Percentiles rank a stretch among this genome's conserved stretches.
phyloP scores from a whole-genome alignment of 1,140 invertebrate genomes.

The Lerema accius region DNA sequence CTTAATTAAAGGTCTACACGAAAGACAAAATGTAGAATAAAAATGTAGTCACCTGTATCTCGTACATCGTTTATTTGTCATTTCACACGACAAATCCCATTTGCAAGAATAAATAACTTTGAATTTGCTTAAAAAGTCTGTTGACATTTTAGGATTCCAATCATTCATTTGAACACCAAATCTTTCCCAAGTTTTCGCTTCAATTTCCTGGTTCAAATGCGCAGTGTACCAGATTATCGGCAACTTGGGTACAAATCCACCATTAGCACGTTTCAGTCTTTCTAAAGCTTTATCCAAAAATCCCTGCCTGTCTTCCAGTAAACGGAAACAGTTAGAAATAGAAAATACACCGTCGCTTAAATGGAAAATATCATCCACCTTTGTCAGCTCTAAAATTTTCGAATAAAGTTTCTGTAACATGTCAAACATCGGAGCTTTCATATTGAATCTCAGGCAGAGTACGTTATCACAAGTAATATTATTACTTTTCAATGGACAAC shows the following conservation, averaged over 20 bases:
- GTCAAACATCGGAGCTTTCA: conserved; percentile 84
- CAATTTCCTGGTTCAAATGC: conserved; percentile 46
- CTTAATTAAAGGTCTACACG: too few species aligned
- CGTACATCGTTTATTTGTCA: conserved; percentile 85
- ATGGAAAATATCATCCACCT: conserved; percentile 85
- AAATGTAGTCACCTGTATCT: conserved; percentile 78
- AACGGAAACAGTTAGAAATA: conserved; percentile 84
- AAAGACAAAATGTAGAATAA: neutral
- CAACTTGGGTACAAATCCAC: conserved; percentile 76
- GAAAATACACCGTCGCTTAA: conserved; percentile 88
- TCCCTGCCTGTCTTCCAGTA: conserved; percentile 85
- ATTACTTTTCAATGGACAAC: conserved; percentile 86
- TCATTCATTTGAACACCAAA: conserved; percentile 84
- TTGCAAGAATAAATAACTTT: conserved; percentile 88
- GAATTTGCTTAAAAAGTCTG: conserved; percentile 80
- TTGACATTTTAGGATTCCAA: conserved; percentile 72
- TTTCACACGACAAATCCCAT: conserved; percentile 90
- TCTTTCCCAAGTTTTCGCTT: conserved; percentile 72
- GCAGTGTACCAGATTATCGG: conserved; percentile 61
- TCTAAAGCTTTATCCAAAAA: conserved; percentile 85
- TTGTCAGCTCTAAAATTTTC: conserved; percentile 84
- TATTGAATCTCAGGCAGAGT: conserved; percentile 87
- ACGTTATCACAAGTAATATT: conserved; percentile 85
- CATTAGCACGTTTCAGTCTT: conserved; percentile 83
- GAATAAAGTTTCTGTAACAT: conserved; percentile 83